phyloP scores from a whole-genome alignment of 1,140 invertebrate species.

The Notospermus geniculatus region DNA sequence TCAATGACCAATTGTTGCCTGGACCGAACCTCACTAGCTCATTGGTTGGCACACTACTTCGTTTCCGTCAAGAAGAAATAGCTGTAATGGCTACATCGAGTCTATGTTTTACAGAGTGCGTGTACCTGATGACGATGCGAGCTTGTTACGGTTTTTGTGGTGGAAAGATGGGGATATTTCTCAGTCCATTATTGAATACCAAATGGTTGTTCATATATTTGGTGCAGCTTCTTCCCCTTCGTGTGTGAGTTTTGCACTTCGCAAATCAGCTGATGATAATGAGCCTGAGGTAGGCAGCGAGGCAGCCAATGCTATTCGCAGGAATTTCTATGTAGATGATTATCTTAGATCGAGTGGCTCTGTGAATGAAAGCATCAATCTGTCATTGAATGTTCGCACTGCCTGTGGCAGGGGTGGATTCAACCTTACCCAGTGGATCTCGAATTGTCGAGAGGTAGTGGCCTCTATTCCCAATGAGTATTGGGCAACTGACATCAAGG shows the following conservation, averaged over 20 bases:
- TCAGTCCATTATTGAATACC: constrained; percentile 3
- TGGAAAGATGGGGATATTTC: constrained; percentile 15
- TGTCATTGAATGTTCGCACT: constrained; percentile 7
- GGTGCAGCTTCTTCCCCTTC: constrained; percentile 17
- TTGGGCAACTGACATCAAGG: background rate
- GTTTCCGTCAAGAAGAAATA: too few relatives aligned
- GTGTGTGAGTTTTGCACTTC: constrained; percentile 14
- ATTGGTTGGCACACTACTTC: constrained; percentile 17
- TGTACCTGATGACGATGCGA: constrained; percentile 11
- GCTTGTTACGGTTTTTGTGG: constrained; percentile 16
- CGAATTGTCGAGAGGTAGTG: constrained; percentile 11
- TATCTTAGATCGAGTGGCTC: constrained; percentile 12
- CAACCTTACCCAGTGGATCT: too few relatives aligned
- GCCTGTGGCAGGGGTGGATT: constrained; percentile 15
- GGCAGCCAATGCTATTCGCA: constrained; percentile 8
- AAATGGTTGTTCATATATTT: constrained; percentile 23
- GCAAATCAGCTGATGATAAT: constrained; percentile 12
- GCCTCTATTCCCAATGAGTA: constrained; percentile 13
- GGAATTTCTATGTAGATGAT: constrained; percentile 26
- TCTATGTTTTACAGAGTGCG: constrained; percentile 23
- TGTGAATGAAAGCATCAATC: background rate
- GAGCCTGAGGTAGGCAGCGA: background rate
- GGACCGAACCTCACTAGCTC: constrained; percentile 10
- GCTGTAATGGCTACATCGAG: constrained; percentile 21
- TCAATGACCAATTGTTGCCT: background rate